phyloP scores from a whole-genome alignment of 2,888 invertebrate species.

The Orchesellides sinensis region DNA sequence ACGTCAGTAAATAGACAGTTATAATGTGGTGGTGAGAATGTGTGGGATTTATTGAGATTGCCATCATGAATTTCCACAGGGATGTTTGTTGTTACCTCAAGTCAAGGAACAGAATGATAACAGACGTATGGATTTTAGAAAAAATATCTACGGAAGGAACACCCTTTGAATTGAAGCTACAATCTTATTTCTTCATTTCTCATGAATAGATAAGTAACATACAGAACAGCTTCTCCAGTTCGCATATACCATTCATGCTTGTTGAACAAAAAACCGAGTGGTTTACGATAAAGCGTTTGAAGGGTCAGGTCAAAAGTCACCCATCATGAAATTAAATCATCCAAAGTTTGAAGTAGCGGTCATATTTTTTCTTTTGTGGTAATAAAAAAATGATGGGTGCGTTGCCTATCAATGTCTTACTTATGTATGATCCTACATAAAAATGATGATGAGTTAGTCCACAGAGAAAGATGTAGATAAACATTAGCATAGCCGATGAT shows the following conservation, averaged over 20 bases:
- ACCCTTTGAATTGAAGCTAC: neutral
- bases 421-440: conserved; percentile 12
- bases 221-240: too few species aligned
- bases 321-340: conserved; percentile 51
- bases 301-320: conserved; percentile 59
- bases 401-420: conserved; percentile 6
- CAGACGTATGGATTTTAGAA: neutral
- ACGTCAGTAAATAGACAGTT: conserved; percentile 18
- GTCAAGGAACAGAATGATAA: neutral
- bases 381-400: conserved; percentile 3
- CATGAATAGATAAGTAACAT: neutral
- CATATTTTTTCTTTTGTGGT: neutral
- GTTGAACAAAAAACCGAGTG: neutral
- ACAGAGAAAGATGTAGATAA: conserved; percentile 17
- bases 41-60: neutral
- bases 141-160: neutral
- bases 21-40: neutral
- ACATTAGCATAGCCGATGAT: conserved; percentile 41
- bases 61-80: conserved; percentile 7
- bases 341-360: neutral
- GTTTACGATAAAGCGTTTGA: conserved; percentile 1
- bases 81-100: neutral
- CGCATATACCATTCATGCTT: too few species aligned
- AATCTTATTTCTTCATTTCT: too few species aligned
- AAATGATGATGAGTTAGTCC: conserved; percentile 16